phyloP scores from a whole-genome alignment of 1,140 invertebrate species.

The Nixonia krombeini region DNA sequence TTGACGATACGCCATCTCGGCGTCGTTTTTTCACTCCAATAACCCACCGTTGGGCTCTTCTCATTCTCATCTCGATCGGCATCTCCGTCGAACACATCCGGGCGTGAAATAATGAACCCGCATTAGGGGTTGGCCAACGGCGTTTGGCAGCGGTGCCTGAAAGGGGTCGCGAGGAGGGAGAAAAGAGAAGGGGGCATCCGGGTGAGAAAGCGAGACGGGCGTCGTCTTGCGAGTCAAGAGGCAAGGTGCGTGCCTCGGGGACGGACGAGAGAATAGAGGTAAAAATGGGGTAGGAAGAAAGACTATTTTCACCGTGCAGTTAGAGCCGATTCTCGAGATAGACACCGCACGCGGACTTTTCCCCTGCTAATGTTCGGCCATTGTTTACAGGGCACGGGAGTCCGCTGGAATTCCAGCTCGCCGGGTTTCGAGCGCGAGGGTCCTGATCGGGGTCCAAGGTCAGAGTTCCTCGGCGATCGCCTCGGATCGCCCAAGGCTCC shows the following conservation, averaged over 20 bases:
- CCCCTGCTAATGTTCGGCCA: not conserved
- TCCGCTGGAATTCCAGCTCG: slow-evolving; percentile 12
- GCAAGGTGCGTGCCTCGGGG: slow-evolving; percentile 47
- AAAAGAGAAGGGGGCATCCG: slow-evolving; percentile 10
- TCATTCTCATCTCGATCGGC: slow-evolving; percentile 33
- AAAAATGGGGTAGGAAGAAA: slow-evolving; percentile 26
- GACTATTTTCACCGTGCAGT: slow-evolving; percentile 15
- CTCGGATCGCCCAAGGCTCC: slow-evolving; percentile 12
- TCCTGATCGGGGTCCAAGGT: slow-evolving; percentile 11
- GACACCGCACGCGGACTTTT: slow-evolving; percentile 4
- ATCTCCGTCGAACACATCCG: slow-evolving; percentile 53
- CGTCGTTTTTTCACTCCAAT: slow-evolving; percentile 34
- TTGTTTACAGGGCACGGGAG: not conserved
- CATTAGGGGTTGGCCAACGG: slow-evolving; percentile 54
- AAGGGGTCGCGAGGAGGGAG: slow-evolving; percentile 35
- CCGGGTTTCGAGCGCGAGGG: not conserved
- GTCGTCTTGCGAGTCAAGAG: slow-evolving; percentile 57
- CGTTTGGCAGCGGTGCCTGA: slow-evolving; percentile 39
- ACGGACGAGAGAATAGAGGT: slow-evolving; percentile 7
- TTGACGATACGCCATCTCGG: slow-evolving; percentile 40
- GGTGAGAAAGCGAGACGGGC: slow-evolving; percentile 18
- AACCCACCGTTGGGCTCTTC: slow-evolving; percentile 46
- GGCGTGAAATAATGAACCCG: slow-evolving; percentile 66
- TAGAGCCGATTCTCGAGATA: slow-evolving; percentile 9
- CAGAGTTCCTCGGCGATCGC: slow-evolving; percentile 15